These are phyloP conservation scores for Coleophora deauratella DNA, from an alignment of 2,888 invertebrate genomes.

Conservation along the genomic window DNA sequence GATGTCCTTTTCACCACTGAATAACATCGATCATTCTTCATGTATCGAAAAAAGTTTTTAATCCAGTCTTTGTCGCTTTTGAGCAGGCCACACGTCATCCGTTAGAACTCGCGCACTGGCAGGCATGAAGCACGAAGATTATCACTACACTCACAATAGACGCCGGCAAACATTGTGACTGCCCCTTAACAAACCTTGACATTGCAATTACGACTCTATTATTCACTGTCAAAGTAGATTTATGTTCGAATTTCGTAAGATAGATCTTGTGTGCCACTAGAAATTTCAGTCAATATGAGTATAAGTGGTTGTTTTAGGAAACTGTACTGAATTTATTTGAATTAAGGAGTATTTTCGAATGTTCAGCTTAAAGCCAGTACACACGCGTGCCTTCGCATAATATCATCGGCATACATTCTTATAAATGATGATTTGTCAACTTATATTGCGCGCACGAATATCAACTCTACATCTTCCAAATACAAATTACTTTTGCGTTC, in stretches of 20 bases:
- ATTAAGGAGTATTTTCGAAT: slow-evolving; percentile 27
- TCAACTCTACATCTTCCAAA: slow-evolving; percentile 15
- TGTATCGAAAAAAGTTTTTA: slow-evolving; percentile 29
- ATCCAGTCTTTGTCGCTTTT: slow-evolving; percentile 40
- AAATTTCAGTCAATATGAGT: slow-evolving; percentile 1
- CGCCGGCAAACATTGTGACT: slow-evolving; percentile 37
- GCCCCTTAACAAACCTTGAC: slow-evolving; percentile 43
- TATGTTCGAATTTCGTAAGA: slow-evolving; percentile 21
- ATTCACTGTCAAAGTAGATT: slow-evolving; percentile 12
- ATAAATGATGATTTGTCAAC: slow-evolving; percentile 65
- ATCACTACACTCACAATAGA: slow-evolving; percentile 45
- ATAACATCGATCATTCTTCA: slow-evolving; percentile 1
- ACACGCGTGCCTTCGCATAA: slow-evolving; percentile 67
- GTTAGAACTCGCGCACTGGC: slow-evolving; percentile 33
- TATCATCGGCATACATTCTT: slow-evolving; percentile 59
- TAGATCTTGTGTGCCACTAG: slow-evolving; percentile 10
- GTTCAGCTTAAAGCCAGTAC: slow-evolving; percentile 27
- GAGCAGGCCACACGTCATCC: slow-evolving; percentile 27
- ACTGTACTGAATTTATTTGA: background rate
- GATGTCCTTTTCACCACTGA: background rate
- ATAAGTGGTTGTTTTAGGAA: too few species aligned
- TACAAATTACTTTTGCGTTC: slow-evolving; percentile 15
- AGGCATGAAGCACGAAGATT: slow-evolving; percentile 56
- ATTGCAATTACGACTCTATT: slow-evolving; percentile 38
- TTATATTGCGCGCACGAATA: slow-evolving; percentile 23